Base-by-base conservation (phyloP, 2,113 vertebrate genomes). In the Tringa solitaria region DNA sequence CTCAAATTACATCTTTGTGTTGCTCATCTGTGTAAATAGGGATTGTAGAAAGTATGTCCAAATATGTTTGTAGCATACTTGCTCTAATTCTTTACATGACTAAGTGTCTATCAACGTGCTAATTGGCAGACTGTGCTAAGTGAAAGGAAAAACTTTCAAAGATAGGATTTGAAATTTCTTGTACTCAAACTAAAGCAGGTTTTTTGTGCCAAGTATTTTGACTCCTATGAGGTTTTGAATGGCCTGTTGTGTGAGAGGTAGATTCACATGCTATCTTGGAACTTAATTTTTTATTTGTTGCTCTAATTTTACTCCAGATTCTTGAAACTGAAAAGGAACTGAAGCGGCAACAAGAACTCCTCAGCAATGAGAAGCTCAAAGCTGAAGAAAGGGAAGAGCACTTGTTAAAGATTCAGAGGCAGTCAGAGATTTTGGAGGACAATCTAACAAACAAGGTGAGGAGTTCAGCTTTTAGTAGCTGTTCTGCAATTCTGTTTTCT, bases 361-460 rank as follows among this genome's bases (percentile, higher is more conserved):
- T 93, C 82, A 87, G 23, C 30, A 48, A 83, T 48, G 94, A 95
- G 61, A 95, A 90, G 32, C 53, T 12, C 7, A 95, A 93, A 84
- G 77, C 87, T 48, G 67, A 90, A 76, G 80, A 86, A 80, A 95
- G 61, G 33, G 95, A 95, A 83, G 61, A 93, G 68, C 26, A 12
- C 2, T 32, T 94, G 39, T 24, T 79, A 35, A 60, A 86, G 30
- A 12, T 80, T 76, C 89, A 92, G 84, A 95, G 68, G 41, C 39
- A 18, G 19, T 43, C 93, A 32, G 35, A 89, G 45, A 56, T 90
- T 60, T 37, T 95, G 73, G 9, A 90, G 68, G 87, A 83, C 15
- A 77, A 68, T 24, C 68, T 96, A 17, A 92, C 61, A 53, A 84
- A 27, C 41, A 92, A 84, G 77, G 96, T 96, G n/a, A 65, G 46